Conservation (phyloP, 2,797 vertebrate species). For the Carduelis carduelis region DNA sequence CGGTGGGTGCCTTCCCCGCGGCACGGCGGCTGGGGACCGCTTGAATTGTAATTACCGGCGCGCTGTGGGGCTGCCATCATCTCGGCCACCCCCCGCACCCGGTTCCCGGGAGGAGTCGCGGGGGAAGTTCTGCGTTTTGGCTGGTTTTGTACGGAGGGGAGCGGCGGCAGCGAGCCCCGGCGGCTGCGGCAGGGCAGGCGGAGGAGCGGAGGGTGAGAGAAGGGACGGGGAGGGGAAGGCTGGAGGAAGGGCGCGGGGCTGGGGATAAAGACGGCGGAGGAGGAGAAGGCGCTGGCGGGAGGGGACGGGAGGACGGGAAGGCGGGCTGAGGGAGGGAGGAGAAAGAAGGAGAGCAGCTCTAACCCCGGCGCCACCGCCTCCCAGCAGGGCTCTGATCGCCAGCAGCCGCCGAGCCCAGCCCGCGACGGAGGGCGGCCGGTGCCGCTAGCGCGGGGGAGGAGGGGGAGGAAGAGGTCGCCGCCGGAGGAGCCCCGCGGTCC, state of each 20-base stretch:
- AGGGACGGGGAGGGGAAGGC: not conserved
- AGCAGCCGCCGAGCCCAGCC: not conserved
- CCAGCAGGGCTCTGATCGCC: not conserved
- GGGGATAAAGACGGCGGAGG: not conserved
- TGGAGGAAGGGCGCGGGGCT: not conserved
- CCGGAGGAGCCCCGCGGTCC: not conserved
- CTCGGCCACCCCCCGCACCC: too few relatives aligned
- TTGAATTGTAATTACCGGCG: not conserved
- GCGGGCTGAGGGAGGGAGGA: not conserved
- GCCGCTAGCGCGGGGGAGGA: not conserved
- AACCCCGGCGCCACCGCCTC: not conserved
- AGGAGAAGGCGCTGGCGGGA: not conserved
- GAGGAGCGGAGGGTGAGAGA: not conserved
- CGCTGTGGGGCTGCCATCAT: not conserved
- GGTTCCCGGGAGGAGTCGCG: not conserved
- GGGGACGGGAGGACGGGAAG: not conserved
- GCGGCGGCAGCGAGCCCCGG: not conserved
- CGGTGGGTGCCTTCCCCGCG: slow-evolving; percentile 29
- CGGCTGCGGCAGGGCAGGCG: not conserved
- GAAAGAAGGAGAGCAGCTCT: not conserved
- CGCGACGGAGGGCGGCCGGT: not conserved
- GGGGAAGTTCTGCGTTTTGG: not conserved
- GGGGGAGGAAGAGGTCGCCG: not conserved
- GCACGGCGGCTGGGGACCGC: too few relatives aligned
- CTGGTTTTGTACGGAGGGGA: not conserved